A percentile compares a stretch with the other conserved stretches of the same genome.
phyloP scores from a whole-genome alignment of 2,797 vertebrate genomes.

The Gallinago solitaria region DNA sequence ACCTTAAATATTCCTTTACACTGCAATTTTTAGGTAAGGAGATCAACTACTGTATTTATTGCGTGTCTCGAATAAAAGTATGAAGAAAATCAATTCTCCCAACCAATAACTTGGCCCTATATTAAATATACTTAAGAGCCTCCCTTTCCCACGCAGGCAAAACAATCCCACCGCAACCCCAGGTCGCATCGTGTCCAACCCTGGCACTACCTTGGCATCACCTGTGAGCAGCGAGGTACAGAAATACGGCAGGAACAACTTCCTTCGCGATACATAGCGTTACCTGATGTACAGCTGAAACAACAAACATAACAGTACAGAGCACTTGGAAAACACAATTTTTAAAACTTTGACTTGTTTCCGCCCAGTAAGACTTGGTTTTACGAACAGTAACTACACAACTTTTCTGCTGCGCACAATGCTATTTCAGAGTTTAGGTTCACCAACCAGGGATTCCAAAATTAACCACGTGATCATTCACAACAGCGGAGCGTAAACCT shows the following conservation, averaged over 20 bases:
- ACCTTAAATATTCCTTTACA: conserved; percentile 3
- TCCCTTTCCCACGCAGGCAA: background rate
- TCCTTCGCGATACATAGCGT: background rate
- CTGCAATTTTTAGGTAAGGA: background rate
- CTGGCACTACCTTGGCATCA: background rate
- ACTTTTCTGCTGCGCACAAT: background rate
- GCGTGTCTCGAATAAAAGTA: background rate
- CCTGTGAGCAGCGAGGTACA: background rate
- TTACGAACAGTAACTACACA: background rate
- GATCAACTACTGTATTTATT: background rate
- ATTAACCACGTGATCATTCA: background rate
- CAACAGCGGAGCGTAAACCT: background rate
- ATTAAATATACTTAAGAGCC: background rate
- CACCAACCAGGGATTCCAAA: background rate
- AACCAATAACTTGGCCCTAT: background rate
- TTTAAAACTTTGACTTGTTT: background rate
- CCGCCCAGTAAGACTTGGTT: background rate
- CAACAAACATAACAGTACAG: accelerated
- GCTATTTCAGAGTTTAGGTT: background rate
- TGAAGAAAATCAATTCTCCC: background rate
- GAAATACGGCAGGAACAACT: background rate
- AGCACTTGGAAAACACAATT: background rate
- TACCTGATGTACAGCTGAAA: background rate
- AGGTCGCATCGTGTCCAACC: background rate
- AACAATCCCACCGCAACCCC: background rate